Base-by-base conservation (phyloP, 2,113 vertebrate species). In the Hyaena hyaena region DNA sequence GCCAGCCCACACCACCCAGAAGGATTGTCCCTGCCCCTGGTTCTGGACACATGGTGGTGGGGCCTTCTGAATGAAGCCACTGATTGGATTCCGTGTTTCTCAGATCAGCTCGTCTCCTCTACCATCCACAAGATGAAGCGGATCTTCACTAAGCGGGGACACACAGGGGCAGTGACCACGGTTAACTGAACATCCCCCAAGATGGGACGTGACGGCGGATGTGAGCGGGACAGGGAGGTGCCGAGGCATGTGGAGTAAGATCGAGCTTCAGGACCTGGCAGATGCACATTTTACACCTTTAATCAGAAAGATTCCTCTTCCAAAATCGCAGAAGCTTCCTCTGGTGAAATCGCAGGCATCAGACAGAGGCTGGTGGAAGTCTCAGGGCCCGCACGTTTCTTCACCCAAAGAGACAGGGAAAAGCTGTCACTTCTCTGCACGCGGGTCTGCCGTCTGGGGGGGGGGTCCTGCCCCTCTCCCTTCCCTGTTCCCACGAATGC, bases 351-450 rank as follows among this genome's bases (percentile, higher is more conserved):
- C 81, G 82, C 92, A 97, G 87, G 93, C 96, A 58, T 92, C 79
- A 91, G 96, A 97, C 81, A 88, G 96, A 95, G 95, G 97, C 96
- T 97, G 97, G 94, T 92, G 89, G 88, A 96, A 90, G 89, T 90
- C 97, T 97, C 98, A 97, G 96, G 88, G 66, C 26, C 93, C 93
- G 7, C 87, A 87, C 95, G 71, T 88, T 14, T 66, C 45, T 39
- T 76, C 5, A 8, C 82, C 93, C 84, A 50, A 74, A 91, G 61
- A 97, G 94, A 88, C 96, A 96, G 97, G 96, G 71, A 92, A 93
- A 97, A 98, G 98, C 98, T 97, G 96, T 97, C 98, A 97, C 0
- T 2, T 96, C 97, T 24, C 90, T 95, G 98, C 87, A 69, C 94
- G 84, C 50, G 83, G 96, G 96, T 95, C 95, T 80, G 82, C 94